Evolutionary conservation across 2,797 vertebrate species (phyloP).

Genomic region (Merluccius polli): DNA sequence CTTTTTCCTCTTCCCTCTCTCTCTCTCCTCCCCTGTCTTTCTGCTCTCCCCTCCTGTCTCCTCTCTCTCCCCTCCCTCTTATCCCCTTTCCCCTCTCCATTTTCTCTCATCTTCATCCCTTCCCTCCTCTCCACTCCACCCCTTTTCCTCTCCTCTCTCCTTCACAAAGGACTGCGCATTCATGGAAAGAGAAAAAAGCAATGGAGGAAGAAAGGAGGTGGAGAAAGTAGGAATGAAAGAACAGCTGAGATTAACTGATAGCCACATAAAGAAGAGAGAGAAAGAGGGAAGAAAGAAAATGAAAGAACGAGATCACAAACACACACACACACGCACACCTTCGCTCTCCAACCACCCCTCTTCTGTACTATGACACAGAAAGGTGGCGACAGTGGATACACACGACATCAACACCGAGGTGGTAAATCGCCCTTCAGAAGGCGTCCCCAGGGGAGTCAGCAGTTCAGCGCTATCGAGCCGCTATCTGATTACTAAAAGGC

Average conservation of each 20-base stretch:
- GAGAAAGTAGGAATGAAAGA: not conserved
- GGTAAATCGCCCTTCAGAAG: slow-evolving; percentile 72
- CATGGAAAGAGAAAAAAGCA: not conserved
- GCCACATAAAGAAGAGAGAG: not conserved
- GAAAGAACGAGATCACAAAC: not conserved
- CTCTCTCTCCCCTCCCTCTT: not conserved
- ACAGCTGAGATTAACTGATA: not conserved
- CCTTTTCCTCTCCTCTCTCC: not conserved
- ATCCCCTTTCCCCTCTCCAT: not conserved
- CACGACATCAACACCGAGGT: slow-evolving; percentile 63
- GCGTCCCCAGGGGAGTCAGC: slow-evolving; percentile 63
- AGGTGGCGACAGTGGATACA: slow-evolving; percentile 48
- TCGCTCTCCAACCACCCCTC: not conserved
- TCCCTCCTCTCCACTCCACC: not conserved
- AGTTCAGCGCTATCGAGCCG: slow-evolving; percentile 65
- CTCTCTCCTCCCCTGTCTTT: not conserved
- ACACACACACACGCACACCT: slow-evolving; percentile 3
- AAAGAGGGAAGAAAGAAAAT: not conserved
- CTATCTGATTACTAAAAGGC: slow-evolving; percentile 74
- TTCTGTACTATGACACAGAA: not conserved
- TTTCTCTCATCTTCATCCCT: not conserved
- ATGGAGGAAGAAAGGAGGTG: not conserved
- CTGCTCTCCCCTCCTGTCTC: not conserved
- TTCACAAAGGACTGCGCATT: not conserved
- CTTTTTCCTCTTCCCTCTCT: not conserved